phyloP scores from a whole-genome alignment of 2,888 invertebrate species.

The Melinopterus prodromus region DNA sequence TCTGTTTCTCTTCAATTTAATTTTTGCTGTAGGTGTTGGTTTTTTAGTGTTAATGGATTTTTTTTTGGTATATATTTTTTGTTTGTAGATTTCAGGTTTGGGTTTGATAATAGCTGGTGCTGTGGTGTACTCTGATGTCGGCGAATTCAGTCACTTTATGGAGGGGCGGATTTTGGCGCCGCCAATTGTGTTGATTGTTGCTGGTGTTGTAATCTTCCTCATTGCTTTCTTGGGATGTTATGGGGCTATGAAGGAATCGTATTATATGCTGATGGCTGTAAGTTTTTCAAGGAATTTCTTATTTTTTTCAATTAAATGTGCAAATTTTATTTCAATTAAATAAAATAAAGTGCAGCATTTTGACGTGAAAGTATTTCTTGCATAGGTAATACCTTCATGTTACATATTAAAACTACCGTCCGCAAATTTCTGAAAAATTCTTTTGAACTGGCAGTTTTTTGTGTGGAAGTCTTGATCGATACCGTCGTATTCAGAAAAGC shows the following conservation, averaged over 20 bases:
- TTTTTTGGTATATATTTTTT: slow-evolving; percentile 17
- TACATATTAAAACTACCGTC: too few species aligned
- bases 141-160: slow-evolving; percentile 80
- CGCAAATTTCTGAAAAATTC: too few species aligned
- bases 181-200: slow-evolving; percentile 83
- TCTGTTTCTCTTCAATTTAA: slow-evolving; percentile 75
- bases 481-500: too few species aligned
- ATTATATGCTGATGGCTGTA: slow-evolving; percentile 85
- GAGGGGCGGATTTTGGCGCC: slow-evolving; percentile 82
- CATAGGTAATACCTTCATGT: too few species aligned
- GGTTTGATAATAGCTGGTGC: slow-evolving; percentile 78
- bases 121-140: slow-evolving; percentile 75
- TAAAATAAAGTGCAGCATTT: not conserved
- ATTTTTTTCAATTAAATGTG: not conserved
- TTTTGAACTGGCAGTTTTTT: too few species aligned
- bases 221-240: slow-evolving; percentile 92
- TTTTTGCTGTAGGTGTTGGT: slow-evolving; percentile 73
- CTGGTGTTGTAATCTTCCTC: slow-evolving; percentile 85
- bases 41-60: slow-evolving; percentile 18
- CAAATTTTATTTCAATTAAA: not conserved
- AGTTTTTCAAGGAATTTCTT: slow-evolving; percentile 55
- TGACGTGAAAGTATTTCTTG: too few species aligned
- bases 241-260: slow-evolving; percentile 90
- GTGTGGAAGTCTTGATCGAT: too few species aligned
- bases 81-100: slow-evolving; percentile 64